Conservation (phyloP, 2,113 vertebrate genomes). For the Anoura caudifer region DNA sequence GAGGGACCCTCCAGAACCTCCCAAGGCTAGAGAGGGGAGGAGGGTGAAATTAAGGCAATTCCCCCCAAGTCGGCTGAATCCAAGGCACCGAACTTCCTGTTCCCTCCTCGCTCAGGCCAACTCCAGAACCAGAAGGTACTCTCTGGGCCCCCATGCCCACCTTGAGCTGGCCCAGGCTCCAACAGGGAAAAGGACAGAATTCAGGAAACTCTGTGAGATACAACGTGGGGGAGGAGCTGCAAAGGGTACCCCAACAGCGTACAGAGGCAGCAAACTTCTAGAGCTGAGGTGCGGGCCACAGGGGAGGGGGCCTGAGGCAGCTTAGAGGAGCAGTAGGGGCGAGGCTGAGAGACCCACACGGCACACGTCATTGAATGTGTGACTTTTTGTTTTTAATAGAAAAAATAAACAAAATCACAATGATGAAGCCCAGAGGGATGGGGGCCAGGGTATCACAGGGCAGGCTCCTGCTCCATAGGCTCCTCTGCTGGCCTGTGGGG, state of each 20-base stretch:
- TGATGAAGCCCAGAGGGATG: slow-evolving; percentile 77
- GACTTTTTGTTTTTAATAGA: slow-evolving; percentile 84
- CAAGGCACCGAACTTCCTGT: slow-evolving; percentile 43
- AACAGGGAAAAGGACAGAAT: background rate
- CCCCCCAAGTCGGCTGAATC: slow-evolving; percentile 25
- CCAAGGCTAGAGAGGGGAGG: background rate
- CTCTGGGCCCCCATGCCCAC: background rate
- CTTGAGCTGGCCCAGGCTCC: slow-evolving; percentile 9
- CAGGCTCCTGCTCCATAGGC: slow-evolving; percentile 93
- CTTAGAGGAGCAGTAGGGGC: background rate
- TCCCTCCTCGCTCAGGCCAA: background rate
- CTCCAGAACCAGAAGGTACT: background rate
- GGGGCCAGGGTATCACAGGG: slow-evolving; percentile 82
- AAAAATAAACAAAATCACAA: slow-evolving; percentile 85
- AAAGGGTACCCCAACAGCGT: background rate
- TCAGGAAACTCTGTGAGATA: background rate
- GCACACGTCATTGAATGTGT: slow-evolving; percentile 77
- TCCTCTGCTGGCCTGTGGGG: slow-evolving; percentile 86
- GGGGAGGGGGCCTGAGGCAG: background rate
- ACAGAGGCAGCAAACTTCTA: background rate
- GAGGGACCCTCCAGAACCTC: background rate
- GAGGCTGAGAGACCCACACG: slow-evolving; percentile 75
- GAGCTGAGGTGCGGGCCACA: background rate
- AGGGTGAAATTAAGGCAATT: slow-evolving; percentile 58
- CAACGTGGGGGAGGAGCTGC: background rate